phyloP scores from a whole-genome alignment of 2,113 vertebrate species.

The Mionectes macconnelli region DNA sequence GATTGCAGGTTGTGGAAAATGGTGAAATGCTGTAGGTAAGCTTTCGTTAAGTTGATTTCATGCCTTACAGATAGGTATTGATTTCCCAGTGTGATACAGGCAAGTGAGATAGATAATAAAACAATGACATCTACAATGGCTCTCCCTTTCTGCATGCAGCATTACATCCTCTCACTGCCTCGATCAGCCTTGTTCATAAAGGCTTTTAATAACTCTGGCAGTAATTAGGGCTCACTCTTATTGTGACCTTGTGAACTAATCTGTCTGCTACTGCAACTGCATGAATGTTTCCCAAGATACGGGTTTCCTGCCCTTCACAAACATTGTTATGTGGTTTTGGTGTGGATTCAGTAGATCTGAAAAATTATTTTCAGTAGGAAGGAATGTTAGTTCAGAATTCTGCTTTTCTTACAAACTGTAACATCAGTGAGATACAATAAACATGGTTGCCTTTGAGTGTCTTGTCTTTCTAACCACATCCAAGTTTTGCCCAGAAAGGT shows the following conservation, averaged over 20 bases:
- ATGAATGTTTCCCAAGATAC: background rate
- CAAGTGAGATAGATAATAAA: background rate
- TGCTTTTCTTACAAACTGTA: background rate
- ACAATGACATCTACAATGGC: background rate
- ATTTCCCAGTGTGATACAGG: background rate
- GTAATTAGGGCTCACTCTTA: background rate
- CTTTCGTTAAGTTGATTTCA: background rate
- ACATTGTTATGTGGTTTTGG: background rate
- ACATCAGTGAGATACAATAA: background rate
- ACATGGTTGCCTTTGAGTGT: background rate
- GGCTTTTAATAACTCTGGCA: background rate
- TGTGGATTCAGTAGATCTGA: background rate
- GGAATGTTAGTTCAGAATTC: background rate
- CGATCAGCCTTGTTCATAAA: background rate
- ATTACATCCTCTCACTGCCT: background rate
- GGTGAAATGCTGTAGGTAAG: background rate
- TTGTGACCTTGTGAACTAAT: background rate
- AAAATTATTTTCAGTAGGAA: background rate
- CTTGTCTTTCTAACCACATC: background rate
- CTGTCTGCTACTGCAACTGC: background rate
- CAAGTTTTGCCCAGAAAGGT: background rate
- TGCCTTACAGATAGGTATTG: background rate
- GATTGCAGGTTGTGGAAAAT: background rate
- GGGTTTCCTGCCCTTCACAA: background rate
- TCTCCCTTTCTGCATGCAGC: background rate